Base-by-base conservation (phyloP, 2,888 invertebrate species). In the Acanthopleura granulata region DNA sequence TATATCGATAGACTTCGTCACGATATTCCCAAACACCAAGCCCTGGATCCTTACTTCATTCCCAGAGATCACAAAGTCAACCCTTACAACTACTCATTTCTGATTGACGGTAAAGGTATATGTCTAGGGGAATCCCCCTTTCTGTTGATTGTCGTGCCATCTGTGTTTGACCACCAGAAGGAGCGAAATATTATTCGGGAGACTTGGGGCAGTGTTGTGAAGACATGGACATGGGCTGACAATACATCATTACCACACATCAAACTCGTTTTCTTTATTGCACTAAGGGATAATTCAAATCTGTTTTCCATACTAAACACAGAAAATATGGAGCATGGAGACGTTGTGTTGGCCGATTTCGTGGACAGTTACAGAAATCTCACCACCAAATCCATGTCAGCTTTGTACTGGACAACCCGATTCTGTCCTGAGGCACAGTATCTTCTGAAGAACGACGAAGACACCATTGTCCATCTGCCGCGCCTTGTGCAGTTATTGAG, bases 391-490 rank as follows among this genome's bases (percentile, higher is more conserved):
- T 84, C 86, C 66, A 80, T 89, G 49, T 84, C 87, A 84, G 88
- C 87, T 11, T 76, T 81, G 62, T 75, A 87, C 74, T 89, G 89
- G 89, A 81, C 82, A 0, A 78, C 80, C 0, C 77, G 81, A 72
- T 82, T 79, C 73, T 89, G 89, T 75, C 82, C 78, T 16, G 76
- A 77, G 49, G 86, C 84, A 0, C 76, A 79, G 49, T 86, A 82
- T 73, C 79, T 89, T 6, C 77, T 89, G 49, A 89, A 89, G 78
- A 82, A 83, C 4, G 89, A 89, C 77, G 89, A 89, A 77, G 89
- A 89, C 74, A 86, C 88, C 30, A 87, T 87, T 74, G 83, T 89
- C 50, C 84, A 89, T 73, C 78, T 87, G 89, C 87, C 95, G 80
- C 15, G 78, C 74, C 40, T 83, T 16, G 22, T 66, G 4, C 3